Evolutionary conservation across 2,797 vertebrate species (phyloP).

Genomic region (Malacoctenus gilli): DNA sequence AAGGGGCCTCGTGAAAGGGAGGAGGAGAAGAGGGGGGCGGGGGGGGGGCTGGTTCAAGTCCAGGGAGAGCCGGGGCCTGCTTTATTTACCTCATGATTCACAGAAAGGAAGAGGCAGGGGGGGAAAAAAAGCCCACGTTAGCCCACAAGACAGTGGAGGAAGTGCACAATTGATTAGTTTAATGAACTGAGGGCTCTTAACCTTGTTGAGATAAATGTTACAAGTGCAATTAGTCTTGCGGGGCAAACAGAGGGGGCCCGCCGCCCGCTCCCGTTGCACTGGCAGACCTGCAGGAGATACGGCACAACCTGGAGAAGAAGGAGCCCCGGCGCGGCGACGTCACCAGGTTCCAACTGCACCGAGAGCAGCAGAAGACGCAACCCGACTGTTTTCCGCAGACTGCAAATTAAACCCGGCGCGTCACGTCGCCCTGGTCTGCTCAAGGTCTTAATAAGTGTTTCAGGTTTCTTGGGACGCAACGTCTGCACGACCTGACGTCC

Average conservation of each 20-base stretch:
- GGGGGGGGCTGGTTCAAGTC: slow-evolving; percentile 13
- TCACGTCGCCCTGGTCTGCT: too few relatives aligned
- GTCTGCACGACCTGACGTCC: too few relatives aligned
- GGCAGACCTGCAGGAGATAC: not conserved
- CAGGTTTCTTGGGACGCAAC: too few relatives aligned
- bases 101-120: too few relatives aligned
- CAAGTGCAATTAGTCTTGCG: not conserved
- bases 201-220: not conserved
- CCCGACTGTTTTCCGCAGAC: too few relatives aligned
- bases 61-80: slow-evolving; percentile 24
- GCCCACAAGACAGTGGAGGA: slow-evolving; percentile 14
- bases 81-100: slow-evolving; percentile 35
- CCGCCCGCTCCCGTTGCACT: too few relatives aligned
- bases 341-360: too few relatives aligned
- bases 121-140: slow-evolving; percentile 9
- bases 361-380: too few relatives aligned
- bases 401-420: too few relatives aligned
- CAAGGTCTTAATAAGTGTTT: too few relatives aligned
- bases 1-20: slow-evolving; percentile 60
- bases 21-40: too few relatives aligned
- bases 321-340: too few relatives aligned
- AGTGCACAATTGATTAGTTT: slow-evolving; percentile 24
- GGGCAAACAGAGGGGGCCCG: not conserved
- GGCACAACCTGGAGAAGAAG: not conserved
- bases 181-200: slow-evolving; percentile 23